phyloP scores from a whole-genome alignment of 2,888 invertebrate species.

The Drosophila robusta region DNA sequence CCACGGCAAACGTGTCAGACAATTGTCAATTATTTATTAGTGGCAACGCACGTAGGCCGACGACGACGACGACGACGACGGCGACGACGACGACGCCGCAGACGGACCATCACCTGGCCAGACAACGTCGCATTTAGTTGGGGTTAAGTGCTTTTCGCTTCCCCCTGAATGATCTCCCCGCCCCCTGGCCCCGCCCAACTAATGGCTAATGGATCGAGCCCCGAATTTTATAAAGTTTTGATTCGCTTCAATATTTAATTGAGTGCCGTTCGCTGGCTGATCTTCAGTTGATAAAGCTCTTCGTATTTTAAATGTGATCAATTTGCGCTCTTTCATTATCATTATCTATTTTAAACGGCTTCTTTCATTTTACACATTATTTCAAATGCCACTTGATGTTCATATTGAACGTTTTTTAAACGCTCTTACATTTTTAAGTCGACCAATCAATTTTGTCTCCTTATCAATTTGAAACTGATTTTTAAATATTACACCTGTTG shows the following conservation, averaged over 20 bases:
- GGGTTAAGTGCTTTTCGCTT: constrained; percentile 53
- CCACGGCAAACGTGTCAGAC: constrained; percentile 78
- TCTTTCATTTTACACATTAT: too few relatives aligned
- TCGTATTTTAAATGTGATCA: not conserved
- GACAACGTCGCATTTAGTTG: constrained; percentile 55
- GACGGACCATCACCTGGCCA: constrained; percentile 38
- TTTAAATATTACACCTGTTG: too few relatives aligned
- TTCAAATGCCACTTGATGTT: too few relatives aligned
- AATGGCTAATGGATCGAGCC: constrained; percentile 41
- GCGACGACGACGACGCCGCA: constrained; percentile 26
- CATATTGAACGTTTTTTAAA: too few relatives aligned
- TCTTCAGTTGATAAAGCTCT: constrained; percentile 1
- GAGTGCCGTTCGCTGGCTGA: constrained; percentile 20
- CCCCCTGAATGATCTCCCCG: constrained; percentile 9
- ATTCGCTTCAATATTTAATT: constrained; percentile 36
- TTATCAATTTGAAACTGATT: too few relatives aligned
- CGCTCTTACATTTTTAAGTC: too few relatives aligned
- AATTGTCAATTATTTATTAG: constrained; percentile 79
- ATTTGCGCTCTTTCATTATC: too few relatives aligned
- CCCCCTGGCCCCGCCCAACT: constrained; percentile 11
- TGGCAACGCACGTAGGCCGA: constrained; percentile 74
- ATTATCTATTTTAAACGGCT: too few relatives aligned
- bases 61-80: constrained; percentile 42
- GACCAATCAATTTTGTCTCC: too few relatives aligned
- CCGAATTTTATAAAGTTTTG: constrained; percentile 23